phyloP scores from a whole-genome alignment of 1,140 invertebrate genomes.

The Nixonia krombeini region DNA sequence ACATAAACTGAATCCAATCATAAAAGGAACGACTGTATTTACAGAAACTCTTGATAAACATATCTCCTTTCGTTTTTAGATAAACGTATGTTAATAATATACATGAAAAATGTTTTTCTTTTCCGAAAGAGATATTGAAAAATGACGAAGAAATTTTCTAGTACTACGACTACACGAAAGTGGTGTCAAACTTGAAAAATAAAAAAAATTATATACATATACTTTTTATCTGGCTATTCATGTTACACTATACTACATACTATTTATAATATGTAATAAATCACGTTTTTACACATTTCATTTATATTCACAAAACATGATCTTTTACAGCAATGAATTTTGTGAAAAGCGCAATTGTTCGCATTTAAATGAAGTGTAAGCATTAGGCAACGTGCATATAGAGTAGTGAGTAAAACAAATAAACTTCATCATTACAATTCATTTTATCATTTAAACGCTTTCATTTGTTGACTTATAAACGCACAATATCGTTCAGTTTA shows the following conservation, averaged over 20 bases:
- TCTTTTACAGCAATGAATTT: slow-evolving; percentile 50
- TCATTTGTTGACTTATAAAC: too few species aligned
- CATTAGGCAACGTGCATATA: too few species aligned
- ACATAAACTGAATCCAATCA: too few species aligned
- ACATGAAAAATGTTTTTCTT: too few species aligned
- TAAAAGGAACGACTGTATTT: too few species aligned
- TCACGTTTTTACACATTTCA: slow-evolving; percentile 15
- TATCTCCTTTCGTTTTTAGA: too few species aligned
- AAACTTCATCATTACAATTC: too few species aligned
- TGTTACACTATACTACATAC: slow-evolving; percentile 63
- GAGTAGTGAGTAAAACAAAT: too few species aligned
- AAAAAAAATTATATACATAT: slow-evolving; percentile 61
- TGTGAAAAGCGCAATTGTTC: slow-evolving; percentile 49
- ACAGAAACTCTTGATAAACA: too few species aligned
- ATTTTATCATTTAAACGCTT: slow-evolving; percentile 10
- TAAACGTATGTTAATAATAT: slow-evolving; percentile 3
- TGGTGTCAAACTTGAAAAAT: slow-evolving; percentile 58
- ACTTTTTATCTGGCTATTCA: slow-evolving; percentile 57
- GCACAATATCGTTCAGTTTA: too few species aligned
- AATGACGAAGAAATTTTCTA: too few species aligned
- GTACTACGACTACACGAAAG: slow-evolving; percentile 25
- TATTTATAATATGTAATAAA: slow-evolving; percentile 51
- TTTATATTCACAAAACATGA: slow-evolving; percentile 64
- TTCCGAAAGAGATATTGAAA: too few species aligned
- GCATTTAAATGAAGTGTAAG: slow-evolving; percentile 44